A percentile compares a stretch with the other conserved stretches of the same genome.
Conservation (phyloP, 2,797 vertebrate genomes). For the Anomalospiza imberbis region DNA sequence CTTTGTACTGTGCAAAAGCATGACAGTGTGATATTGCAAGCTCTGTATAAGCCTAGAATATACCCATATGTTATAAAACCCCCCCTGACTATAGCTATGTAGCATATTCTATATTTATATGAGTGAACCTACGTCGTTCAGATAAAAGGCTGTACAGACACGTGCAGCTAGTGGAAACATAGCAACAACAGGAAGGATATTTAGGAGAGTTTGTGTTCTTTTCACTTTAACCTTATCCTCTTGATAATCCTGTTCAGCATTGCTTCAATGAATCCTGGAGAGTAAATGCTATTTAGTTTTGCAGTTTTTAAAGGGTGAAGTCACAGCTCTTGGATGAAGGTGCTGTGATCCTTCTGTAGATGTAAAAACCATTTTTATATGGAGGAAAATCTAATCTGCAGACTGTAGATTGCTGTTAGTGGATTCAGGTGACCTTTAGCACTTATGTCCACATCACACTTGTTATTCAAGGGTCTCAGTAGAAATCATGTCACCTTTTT, state of each 20-base stretch:
- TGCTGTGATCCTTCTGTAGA: not conserved
- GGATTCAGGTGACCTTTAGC: not conserved
- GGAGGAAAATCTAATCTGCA: not conserved
- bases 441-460: not conserved
- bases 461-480: not conserved
- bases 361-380: not conserved
- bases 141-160: not conserved
- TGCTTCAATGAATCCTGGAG: not conserved
- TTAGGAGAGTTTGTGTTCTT: not conserved
- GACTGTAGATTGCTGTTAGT: not conserved
- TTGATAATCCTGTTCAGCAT: not conserved
- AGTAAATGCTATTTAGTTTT: not conserved
- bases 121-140: not conserved
- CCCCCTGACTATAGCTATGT: not conserved
- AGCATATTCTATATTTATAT: not conserved
- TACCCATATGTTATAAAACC: not conserved
- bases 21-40: not conserved
- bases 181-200: not conserved
- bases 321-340: not conserved
- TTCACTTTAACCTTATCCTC: not conserved
- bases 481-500: not conserved
- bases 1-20: not conserved
- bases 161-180: not conserved
- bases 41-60: not conserved
- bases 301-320: not conserved